Evolutionary conservation across 2,113 vertebrate genomes (phyloP), one percentile per base, ranked within the genome.

Genomic region (Benitochromis conjunctus): DNA sequence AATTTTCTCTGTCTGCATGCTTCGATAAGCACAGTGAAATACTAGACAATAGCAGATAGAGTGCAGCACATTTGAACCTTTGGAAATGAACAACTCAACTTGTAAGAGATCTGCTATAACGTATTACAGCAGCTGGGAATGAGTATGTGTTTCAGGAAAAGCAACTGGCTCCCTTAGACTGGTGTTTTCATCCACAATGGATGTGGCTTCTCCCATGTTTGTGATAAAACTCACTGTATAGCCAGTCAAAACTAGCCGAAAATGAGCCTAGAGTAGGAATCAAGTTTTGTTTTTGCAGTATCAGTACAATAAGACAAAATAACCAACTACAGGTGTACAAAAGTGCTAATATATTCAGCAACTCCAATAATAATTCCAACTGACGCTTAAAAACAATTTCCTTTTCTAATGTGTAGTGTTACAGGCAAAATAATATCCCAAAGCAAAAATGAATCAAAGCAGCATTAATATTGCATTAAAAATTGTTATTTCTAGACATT

Each of bases 1-100:
- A 5, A 84, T 88, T 86, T 81, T 48, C 41, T 53, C 24, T 41
- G 77, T 82, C 80, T 82, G 84, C 86, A 81, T 4, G 48, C 6
- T 80, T 89, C 4, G 64, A 85, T 87, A 87, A 62, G 86, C 84
- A 21, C 80, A 83, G 57, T 57, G 84, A 64, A 82, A 86, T 9
- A 43, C 64, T 43, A 43, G n/a, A 69, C 74, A 80, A 55, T 80
- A 79, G 82, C 66, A 71, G 83, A 82, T 53, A 53, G 84, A 79
- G 48, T 74, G 64, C 80, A 81, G 64, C 58, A 66, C 69, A 64
- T 84, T 31, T 80, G 71, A 80, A 84, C 56, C 48, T 62, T 56
- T 69, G 74, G 86, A 84, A 36, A 16, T 82, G 74, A 84, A 69
- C n/a, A 76, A 38, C 18, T 76, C 66, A 84, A 82, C 84, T 60